These are phyloP conservation scores for Hermatobates lingyangjiaoensis DNA, from an alignment of 1,140 invertebrate species.

Conservation along the genomic window DNA sequence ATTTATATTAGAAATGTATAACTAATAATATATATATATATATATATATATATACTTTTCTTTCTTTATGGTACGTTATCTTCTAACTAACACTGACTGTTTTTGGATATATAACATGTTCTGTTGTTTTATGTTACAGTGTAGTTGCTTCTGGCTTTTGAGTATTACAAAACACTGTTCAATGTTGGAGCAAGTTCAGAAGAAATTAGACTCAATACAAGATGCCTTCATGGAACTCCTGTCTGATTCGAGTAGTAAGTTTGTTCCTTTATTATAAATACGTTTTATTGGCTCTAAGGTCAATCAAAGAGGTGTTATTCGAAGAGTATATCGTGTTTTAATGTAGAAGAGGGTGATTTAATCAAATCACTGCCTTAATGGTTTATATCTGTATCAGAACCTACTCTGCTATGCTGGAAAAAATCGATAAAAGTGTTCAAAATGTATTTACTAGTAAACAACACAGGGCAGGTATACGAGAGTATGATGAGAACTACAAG, in stretches of 20 bases:
- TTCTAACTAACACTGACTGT: too few species aligned
- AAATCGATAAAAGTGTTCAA: neutral
- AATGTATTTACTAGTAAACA: too few species aligned
- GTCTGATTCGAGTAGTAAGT: slow-evolving; percentile 50
- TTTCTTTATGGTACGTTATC: too few species aligned
- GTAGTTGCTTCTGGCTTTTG: slow-evolving; percentile 67
- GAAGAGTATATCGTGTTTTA: neutral
- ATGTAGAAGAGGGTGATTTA: neutral
- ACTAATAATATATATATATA: too few species aligned
- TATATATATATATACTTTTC: too few species aligned
- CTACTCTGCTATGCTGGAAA: neutral
- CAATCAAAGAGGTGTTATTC: neutral
- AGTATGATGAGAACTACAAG: too few species aligned
- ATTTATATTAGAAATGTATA: too few species aligned
- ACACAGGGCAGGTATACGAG: too few species aligned
- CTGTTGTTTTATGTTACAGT: slow-evolving; percentile 29
- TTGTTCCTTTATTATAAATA: neutral
- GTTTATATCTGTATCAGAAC: neutral
- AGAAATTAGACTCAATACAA: slow-evolving; percentile 48
- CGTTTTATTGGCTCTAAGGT: neutral
- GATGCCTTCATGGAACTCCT: slow-evolving; percentile 71
- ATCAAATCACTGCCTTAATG: neutral
- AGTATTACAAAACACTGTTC: slow-evolving; percentile 62
- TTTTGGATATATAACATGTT: too few species aligned
- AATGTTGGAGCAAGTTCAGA: slow-evolving; percentile 40